phyloP scores from a whole-genome alignment of 37 sponge, comb jelly and placozoan genomes.

The Axinella damicornis region DNA sequence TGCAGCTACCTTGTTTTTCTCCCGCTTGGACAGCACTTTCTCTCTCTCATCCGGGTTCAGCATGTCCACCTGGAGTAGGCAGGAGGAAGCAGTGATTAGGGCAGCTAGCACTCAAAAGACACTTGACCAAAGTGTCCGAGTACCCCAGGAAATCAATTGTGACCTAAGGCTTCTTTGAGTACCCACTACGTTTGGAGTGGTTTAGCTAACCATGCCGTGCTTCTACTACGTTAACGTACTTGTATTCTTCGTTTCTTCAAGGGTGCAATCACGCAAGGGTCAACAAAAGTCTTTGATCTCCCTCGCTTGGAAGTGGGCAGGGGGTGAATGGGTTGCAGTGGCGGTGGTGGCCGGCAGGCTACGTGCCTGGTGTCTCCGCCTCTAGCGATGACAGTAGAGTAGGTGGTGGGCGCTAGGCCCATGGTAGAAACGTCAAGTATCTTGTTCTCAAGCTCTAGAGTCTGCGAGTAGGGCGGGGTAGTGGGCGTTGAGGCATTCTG shows the following conservation, averaged over 20 bases:
- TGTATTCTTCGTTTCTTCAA: slow-evolving; percentile 85
- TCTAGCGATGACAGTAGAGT: slow-evolving; percentile 39
- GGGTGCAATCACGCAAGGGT: slow-evolving; percentile 77
- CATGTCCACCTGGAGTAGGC: slow-evolving; percentile 42
- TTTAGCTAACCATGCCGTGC: too few relatives aligned
- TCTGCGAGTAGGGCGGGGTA: slow-evolving; percentile 71
- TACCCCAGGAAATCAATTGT: too few relatives aligned
- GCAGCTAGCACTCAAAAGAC: too few relatives aligned
- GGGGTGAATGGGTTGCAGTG: neutral
- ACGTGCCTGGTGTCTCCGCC: slow-evolving; percentile 8
- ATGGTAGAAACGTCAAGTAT: slow-evolving; percentile 36
- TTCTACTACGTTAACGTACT: slow-evolving; percentile 54
- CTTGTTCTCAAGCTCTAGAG: slow-evolving; percentile 62
- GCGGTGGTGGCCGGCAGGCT: neutral
- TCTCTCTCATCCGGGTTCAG: slow-evolving; percentile 79
- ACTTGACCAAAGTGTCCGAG: too few relatives aligned
- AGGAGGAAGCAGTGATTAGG: neutral
- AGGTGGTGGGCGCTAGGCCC: neutral
- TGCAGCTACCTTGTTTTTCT: slow-evolving; percentile 97
- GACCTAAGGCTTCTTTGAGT: too few relatives aligned
- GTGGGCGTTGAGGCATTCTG: slow-evolving; percentile 32
- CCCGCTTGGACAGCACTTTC: slow-evolving; percentile 83
- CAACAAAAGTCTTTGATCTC: slow-evolving; percentile 43
- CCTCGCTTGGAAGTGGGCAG: slow-evolving; percentile 4
- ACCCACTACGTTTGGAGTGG: neutral